phyloP scores from a whole-genome alignment of 2,888 invertebrate species.

The Hydrotaea cyrtoneurina region DNA sequence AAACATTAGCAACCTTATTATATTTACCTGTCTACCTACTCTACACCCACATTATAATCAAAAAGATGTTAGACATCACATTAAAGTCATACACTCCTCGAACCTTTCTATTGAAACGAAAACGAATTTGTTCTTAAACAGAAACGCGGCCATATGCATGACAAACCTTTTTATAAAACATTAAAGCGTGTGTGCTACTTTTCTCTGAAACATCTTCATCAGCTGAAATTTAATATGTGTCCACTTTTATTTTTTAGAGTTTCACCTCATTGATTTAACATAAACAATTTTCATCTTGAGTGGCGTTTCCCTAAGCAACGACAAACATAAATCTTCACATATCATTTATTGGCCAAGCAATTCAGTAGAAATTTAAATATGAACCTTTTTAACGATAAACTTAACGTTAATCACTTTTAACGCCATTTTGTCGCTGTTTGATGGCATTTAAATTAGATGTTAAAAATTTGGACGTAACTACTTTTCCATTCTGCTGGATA shows the following conservation, averaged over 20 bases:
- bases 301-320: not conserved
- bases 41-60: no score
- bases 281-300: constrained; percentile 55
- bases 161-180: not conserved
- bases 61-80: no score
- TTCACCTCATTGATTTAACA: constrained; percentile 49
- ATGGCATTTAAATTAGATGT: not conserved
- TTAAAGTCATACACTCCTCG: no score
- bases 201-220: not conserved
- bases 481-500: not conserved
- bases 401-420: constrained; percentile 7
- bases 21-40: no score
- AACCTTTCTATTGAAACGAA: no score
- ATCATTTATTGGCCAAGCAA: not conserved
- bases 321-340: constrained; percentile 1
- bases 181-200: not conserved
- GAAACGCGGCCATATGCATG: no score
- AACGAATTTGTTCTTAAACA: no score
- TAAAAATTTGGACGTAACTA: not conserved
- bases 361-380: constrained; percentile 55
- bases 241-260: not conserved
- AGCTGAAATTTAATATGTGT: not conserved
- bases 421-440: not conserved
- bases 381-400: constrained; percentile 33
- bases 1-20: no score